These are phyloP conservation scores for Sarcophaga peregrina DNA, from an alignment of 1,140 invertebrate genomes.

Conservation along the genomic window DNA sequence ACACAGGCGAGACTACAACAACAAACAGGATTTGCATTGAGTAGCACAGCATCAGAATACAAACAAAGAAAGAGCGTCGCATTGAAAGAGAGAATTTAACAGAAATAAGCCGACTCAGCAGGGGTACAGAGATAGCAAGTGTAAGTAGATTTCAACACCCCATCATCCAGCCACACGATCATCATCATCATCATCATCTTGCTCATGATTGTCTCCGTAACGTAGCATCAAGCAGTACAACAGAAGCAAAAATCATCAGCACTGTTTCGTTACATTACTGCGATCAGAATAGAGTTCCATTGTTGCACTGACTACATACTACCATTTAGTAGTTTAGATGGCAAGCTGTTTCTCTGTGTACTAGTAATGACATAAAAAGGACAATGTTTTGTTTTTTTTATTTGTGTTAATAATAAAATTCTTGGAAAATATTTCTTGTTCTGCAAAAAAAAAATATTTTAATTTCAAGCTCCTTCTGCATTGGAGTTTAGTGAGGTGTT, in stretches of 20 bases:
- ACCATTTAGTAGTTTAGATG: not conserved
- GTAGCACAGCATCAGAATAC: not conserved
- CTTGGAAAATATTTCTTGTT: constrained; percentile 35
- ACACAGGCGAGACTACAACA: not conserved
- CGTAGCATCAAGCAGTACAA: not conserved
- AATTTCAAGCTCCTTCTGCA: too few relatives aligned
- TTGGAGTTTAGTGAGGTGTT: too few relatives aligned
- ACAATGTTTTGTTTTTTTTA: not conserved
- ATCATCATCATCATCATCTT: constrained; percentile 1
- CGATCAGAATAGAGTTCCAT: not conserved
- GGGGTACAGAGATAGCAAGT: not conserved
- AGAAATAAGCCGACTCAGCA: constrained; percentile 32
- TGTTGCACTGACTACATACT: not conserved
- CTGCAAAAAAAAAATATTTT: not conserved
- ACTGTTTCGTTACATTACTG: not conserved
- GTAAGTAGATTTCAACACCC: constrained; percentile 38
- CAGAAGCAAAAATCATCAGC: constrained; percentile 4
- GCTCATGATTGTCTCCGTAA: not conserved
- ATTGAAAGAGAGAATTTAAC: not conserved
- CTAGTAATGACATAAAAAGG: not conserved
- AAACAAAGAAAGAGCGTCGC: not conserved
- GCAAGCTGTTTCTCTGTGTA: not conserved
- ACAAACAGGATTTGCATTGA: not conserved
- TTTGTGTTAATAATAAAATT: constrained; percentile 22
- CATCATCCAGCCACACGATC: constrained; percentile 13